phyloP scores from a whole-genome alignment of 35 echinoderm and acorn worm species.

The Chiridota heheva region DNA sequence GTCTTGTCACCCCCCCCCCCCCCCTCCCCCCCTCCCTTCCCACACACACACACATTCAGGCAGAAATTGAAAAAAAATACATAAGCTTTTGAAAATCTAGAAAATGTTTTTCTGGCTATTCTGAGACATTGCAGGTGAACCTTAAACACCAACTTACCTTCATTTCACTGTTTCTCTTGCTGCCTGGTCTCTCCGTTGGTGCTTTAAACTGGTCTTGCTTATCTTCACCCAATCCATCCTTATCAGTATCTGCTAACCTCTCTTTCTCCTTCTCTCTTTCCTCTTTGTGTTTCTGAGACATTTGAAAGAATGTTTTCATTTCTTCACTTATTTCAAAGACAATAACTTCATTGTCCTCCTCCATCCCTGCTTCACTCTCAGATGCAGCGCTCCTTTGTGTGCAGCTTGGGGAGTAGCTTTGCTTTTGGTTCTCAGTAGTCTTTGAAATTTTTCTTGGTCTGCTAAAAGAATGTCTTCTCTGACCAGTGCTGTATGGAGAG shows the following conservation, averaged over 20 bases:
- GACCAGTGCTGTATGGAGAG: too few relatives aligned
- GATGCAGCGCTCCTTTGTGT: too few relatives aligned
- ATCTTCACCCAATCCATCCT: neutral
- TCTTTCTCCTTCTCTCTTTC: conserved; percentile 64
- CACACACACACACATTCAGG: neutral
- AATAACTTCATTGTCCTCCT: neutral
- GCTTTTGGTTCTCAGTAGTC: neutral
- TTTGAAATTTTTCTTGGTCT: neutral
- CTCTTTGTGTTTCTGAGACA: conserved; percentile 58
- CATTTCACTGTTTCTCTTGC: conserved; percentile 71
- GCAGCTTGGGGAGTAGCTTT: neutral
- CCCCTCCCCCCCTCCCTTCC: neutral
- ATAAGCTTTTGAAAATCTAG: neutral
- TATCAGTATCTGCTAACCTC: conserved; percentile 4
- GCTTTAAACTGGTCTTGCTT: conserved; percentile 18
- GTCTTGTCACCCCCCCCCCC: neutral
- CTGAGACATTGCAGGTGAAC: neutral
- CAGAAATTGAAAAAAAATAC: too few relatives aligned
- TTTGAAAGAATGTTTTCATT: conserved; percentile 63
- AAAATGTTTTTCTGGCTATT: neutral
- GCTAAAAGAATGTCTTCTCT: neutral
- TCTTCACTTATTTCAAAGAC: conserved; percentile 84
- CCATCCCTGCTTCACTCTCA: neutral
- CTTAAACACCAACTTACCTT: conserved; percentile 48
- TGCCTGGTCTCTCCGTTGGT: conserved; percentile 74